phyloP scores from a whole-genome alignment of 2,113 vertebrate genomes.

The Bostrychus sinensis region DNA sequence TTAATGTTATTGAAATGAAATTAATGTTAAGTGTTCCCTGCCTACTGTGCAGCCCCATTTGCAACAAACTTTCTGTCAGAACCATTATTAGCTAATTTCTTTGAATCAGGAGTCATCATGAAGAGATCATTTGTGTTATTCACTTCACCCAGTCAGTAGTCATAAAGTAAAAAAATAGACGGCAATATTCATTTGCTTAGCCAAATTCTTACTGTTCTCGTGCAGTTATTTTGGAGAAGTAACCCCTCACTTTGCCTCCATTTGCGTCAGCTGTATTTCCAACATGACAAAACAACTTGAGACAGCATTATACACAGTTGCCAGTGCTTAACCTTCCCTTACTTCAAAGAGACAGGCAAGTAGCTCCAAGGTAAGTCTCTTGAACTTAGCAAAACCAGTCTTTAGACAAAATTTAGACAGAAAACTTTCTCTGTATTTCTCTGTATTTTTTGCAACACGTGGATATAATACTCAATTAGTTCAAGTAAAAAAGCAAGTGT shows the following conservation, averaged over 20 bases:
- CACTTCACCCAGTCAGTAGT: no score
- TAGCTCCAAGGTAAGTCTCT: conserved; percentile 37
- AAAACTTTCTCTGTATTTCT: not conserved
- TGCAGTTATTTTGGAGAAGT: conserved; percentile 25
- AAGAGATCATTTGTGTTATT: no score
- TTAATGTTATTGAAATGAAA: no score
- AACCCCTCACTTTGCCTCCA: conserved; percentile 43
- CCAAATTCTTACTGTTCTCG: no score
- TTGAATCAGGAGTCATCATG: no score
- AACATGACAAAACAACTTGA: conserved; percentile 41
- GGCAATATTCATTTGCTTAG: no score
- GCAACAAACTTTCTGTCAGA: no score
- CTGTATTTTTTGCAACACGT: not conserved
- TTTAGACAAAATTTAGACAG: not conserved
- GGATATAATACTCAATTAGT: not conserved
- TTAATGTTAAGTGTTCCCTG: no score
- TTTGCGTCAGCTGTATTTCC: conserved; percentile 52
- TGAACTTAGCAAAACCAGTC: not conserved
- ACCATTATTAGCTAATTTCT: no score
- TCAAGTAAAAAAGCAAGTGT: no score
- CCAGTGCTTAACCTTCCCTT: conserved; percentile 58
- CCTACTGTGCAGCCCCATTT: no score
- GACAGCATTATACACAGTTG: conserved; percentile 48
- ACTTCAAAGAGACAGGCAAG: conserved; percentile 58
- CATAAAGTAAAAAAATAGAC: no score